Evolutionary conservation across 2,888 invertebrate species (phyloP).

Genomic region (Apotomis turbidana): DNA sequence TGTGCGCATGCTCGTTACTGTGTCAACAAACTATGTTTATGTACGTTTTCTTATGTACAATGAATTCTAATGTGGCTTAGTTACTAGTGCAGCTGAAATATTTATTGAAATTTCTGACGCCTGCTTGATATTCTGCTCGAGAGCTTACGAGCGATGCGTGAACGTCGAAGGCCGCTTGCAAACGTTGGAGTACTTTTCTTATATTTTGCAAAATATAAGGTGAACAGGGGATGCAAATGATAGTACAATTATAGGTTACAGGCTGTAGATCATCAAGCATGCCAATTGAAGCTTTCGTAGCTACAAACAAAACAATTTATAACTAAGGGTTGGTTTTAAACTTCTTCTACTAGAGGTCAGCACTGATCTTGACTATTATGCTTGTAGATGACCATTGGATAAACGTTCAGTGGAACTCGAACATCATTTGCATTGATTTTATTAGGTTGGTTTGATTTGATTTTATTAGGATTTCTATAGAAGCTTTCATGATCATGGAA

Average conservation of each 20-base stretch:
- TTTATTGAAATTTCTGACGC: constrained; percentile 39
- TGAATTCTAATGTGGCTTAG: constrained; percentile 41
- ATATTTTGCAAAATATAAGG: constrained; percentile 4
- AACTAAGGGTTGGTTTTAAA: no score
- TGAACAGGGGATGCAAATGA: neutral
- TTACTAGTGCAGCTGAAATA: constrained; percentile 35
- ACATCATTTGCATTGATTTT: neutral
- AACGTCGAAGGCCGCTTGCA: constrained; percentile 24
- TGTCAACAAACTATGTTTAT: constrained; percentile 71
- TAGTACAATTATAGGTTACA: no score
- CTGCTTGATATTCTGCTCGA: constrained; percentile 36
- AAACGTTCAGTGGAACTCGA: neutral
- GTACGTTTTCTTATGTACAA: constrained; percentile 46
- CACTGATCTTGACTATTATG: neutral
- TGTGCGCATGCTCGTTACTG: constrained; percentile 76
- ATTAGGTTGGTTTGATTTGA: no score
- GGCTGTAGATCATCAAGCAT: no score
- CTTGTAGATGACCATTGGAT: neutral
- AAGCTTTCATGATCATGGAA: neutral
- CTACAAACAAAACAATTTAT: no score
- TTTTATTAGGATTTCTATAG: neutral
- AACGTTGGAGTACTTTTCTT: constrained; percentile 18
- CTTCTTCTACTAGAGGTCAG: no score
- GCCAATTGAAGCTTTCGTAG: no score
- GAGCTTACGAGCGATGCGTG: constrained; percentile 36